Evolutionary conservation across 2,113 vertebrate genomes (phyloP), one percentile per base, ranked within the genome.

Genomic region (Chloroceryle aenea): DNA sequence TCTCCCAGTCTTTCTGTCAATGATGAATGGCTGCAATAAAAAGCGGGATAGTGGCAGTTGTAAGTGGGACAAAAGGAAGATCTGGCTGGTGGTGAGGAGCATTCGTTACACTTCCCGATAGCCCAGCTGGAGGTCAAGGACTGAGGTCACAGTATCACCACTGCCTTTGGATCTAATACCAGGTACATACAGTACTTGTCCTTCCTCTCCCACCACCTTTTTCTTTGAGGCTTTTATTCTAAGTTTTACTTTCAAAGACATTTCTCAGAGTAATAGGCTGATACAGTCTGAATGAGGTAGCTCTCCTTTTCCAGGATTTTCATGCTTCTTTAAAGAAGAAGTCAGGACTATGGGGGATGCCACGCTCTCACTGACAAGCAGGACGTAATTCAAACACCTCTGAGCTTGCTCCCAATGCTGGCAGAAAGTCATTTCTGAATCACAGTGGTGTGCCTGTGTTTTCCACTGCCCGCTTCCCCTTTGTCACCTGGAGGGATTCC

Each of bases 21-120:
- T 97, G 96, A 97, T 89, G 74, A 96, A 97, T 92, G 66, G 48
- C 74, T 87, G 93, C 85, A 97, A 98, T 96, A 96, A 97, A 95
- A 95, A 63, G 59, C 52, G 56, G 77, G 74, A 89, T 2, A 89
- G 84, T 66, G 40, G 73, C 75, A 67, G 86, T 68, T 82, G 92
- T 38, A 95, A 96, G 85, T 40, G 81, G 85, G 68, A 92, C 71
- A 95, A 85, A 97, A 91, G 85, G 77, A 87, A 91, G 97, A 95
- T 55, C 67, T 87, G 91, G 82, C 83, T 88, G 64, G 36, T 84
- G 67, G 34, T 67, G 66, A 96, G 58, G 27, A 88, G 64, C 48
- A 67, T 58, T 71, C 2, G 4, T 83, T 43, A 50, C 14, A 38
- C 71, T 93, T 85, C 80, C 58, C 26, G 13, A 72, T 52, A 95